These are phyloP conservation scores for Diachrysia chrysitis DNA, from an alignment of 2,888 invertebrate species.

Conservation along the genomic window DNA sequence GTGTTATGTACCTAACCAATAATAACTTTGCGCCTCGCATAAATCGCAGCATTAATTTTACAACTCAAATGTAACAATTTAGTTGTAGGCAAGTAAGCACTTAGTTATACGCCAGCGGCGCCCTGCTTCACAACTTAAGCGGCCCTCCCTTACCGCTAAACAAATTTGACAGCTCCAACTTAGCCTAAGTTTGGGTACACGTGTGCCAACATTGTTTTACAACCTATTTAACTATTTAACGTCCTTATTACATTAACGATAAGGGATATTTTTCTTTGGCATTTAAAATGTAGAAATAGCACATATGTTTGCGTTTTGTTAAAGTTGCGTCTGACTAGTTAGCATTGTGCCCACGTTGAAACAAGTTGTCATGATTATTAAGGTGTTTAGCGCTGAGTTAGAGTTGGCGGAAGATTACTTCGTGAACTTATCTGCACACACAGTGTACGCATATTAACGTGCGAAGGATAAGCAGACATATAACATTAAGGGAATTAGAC, in stretches of 20 bases:
- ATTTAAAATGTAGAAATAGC: conserved; percentile 49
- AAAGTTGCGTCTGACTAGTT: conserved; percentile 84
- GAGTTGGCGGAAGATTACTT: conserved; percentile 65
- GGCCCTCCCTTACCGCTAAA: conserved; percentile 86
- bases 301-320: conserved; percentile 60
- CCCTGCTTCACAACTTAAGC: conserved; percentile 81
- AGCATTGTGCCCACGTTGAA: conserved; percentile 85
- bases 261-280: conserved; percentile 50
- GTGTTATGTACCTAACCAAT: conserved; percentile 61
- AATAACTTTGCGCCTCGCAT: conserved; percentile 75
- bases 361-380: conserved; percentile 86
- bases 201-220: conserved; percentile 69
- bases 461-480: conserved; percentile 13
- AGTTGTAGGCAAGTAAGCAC: conserved; percentile 85
- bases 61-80: conserved; percentile 88
- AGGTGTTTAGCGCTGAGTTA: conserved; percentile 80
- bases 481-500: background rate
- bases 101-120: conserved; percentile 85
- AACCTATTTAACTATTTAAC: conserved; percentile 23
- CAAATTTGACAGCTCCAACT: conserved; percentile 89
- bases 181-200: conserved; percentile 84
- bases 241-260: conserved; percentile 43
- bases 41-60: conserved; percentile 87
- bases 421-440: conserved; percentile 51
- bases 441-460: conserved; percentile 35